Evolutionary conservation across 2,797 vertebrate genomes (phyloP).

Genomic region (Glyptemys insculpta): DNA sequence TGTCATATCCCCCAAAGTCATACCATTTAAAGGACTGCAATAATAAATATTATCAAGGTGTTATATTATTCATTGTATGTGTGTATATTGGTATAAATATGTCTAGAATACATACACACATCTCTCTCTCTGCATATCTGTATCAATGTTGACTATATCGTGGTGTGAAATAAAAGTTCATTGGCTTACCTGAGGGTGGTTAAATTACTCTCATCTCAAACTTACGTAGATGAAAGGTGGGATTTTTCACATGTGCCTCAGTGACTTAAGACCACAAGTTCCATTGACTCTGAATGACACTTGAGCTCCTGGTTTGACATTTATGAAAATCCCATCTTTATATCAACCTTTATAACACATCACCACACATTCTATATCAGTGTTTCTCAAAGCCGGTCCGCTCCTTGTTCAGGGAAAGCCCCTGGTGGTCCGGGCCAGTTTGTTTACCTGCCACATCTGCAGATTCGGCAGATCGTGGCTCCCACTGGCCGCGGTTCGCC

Average conservation of each 20-base stretch:
- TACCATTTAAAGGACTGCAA: not conserved
- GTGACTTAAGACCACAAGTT: not conserved
- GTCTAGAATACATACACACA: not conserved
- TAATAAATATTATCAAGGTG: fast-evolving
- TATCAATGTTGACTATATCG: fast-evolving
- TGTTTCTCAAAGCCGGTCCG: no score
- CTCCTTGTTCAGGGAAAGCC: no score
- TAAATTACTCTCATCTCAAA: not conserved
- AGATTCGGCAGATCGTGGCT: no score
- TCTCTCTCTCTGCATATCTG: not conserved
- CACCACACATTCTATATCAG: not conserved
- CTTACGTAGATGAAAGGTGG: not conserved
- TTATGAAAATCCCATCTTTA: constrained; percentile 1
- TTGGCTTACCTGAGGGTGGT: not conserved
- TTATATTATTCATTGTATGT: not conserved
- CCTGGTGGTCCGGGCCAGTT: no score
- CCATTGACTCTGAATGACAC: not conserved
- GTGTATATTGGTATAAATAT: not conserved
- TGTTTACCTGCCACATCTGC: no score
- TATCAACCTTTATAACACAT: not conserved
- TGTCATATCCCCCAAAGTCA: not conserved
- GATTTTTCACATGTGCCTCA: not conserved
- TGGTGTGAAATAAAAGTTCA: not conserved
- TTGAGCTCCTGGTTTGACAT: not conserved
- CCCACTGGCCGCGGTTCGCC: no score